These are phyloP conservation scores for Hestina assimilis DNA, from an alignment of 1,140 invertebrate species.

Conservation along the genomic window DNA sequence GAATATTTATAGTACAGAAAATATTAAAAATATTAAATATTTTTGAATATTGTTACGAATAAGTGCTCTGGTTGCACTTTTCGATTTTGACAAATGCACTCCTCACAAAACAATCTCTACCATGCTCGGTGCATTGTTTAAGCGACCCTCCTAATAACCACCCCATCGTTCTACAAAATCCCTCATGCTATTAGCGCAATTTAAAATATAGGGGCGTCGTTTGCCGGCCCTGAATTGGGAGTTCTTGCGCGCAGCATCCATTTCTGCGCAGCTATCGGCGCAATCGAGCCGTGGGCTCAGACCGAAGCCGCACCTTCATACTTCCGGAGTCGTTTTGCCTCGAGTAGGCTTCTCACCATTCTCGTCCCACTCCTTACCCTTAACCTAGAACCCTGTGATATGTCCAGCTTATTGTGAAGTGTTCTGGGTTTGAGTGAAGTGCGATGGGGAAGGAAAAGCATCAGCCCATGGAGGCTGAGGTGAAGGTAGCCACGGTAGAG, in stretches of 20 bases:
- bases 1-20: too few relatives aligned
- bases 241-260: conserved; percentile 69
- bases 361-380: conserved; percentile 44
- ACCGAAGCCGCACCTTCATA: conserved; percentile 52
- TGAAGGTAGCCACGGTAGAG: conserved; percentile 91
- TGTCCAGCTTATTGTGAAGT: conserved; percentile 44
- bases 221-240: conserved; percentile 57
- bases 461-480: conserved; percentile 81
- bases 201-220: conserved; percentile 47
- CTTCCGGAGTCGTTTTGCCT: conserved; percentile 59
- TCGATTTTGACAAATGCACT: neutral
- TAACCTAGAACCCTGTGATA: conserved; percentile 38
- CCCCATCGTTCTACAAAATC: conserved; percentile 29
- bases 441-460: conserved; percentile 76
- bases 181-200: conserved; percentile 52
- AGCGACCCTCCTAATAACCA: conserved; percentile 26
- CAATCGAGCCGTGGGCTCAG: conserved; percentile 54
- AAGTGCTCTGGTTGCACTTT: too few relatives aligned
- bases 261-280: conserved; percentile 68
- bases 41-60: too few relatives aligned
- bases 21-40: too few relatives aligned
- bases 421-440: conserved; percentile 32
- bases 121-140: conserved; percentile 26
- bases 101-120: conserved; percentile 1
- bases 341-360: conserved; percentile 40